Percentiles rank a stretch among this genome's conserved stretches.
phyloP scores from a whole-genome alignment of 2,113 vertebrate species.

The Panurus biarmicus region DNA sequence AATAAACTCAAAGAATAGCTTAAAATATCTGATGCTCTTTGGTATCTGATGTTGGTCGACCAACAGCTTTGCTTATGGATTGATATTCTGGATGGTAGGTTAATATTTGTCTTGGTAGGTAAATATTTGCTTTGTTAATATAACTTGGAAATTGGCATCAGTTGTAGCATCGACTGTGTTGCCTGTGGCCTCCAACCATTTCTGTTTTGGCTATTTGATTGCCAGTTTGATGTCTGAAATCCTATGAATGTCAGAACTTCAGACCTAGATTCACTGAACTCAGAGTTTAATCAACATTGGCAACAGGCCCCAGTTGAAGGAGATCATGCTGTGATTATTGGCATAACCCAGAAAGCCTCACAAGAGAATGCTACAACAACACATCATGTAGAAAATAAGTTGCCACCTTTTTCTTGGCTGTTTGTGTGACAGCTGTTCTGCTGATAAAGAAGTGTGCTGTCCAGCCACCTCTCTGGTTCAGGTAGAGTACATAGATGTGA shows the following conservation, averaged over 20 bases:
- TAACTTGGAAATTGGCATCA: background rate
- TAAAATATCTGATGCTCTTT: background rate
- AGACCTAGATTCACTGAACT: background rate
- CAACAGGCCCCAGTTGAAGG: background rate
- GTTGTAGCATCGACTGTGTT: background rate
- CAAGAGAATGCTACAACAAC: background rate
- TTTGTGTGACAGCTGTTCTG: background rate
- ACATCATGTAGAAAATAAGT: background rate
- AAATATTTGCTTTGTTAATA: background rate
- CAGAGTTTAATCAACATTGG: background rate
- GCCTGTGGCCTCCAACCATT: background rate
- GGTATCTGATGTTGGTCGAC: background rate
- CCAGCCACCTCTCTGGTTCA: background rate
- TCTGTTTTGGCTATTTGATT: background rate
- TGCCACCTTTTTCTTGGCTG: background rate
- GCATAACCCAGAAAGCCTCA: background rate
- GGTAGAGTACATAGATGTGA: background rate
- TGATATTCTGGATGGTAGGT: background rate
- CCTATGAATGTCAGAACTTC: background rate
- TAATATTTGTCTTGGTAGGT: constrained; percentile 31
- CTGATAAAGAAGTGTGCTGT: background rate
- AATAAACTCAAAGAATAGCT: background rate
- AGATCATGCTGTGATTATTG: background rate
- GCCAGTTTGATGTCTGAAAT: background rate
- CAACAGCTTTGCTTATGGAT: constrained; percentile 31